phyloP scores from a whole-genome alignment of 2,888 invertebrate species.

The Hirtodrosophila cameraria region DNA sequence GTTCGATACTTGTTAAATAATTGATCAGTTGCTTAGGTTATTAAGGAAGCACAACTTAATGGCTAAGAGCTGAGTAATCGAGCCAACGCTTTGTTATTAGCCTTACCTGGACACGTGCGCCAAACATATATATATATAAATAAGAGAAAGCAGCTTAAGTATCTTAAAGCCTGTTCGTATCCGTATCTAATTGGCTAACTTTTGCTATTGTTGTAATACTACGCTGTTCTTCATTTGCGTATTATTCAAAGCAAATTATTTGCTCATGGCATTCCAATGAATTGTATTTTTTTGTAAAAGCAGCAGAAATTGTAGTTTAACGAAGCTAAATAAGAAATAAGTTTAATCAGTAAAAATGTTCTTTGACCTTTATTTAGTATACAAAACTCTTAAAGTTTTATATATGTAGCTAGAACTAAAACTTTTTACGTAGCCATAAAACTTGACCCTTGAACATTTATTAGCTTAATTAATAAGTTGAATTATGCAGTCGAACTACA shows the following conservation, averaged over 20 bases:
- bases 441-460: conserved; percentile 40
- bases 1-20: conserved; percentile 72
- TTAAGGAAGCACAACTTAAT: too few species aligned
- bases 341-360: neutral
- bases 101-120: conserved; percentile 23
- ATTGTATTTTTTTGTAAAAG: too few species aligned
- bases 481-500: conserved; percentile 44
- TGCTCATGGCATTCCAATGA: conserved; percentile 16
- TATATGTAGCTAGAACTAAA: neutral
- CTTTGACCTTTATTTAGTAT: conserved; percentile 12
- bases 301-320: too few species aligned
- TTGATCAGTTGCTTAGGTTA: conserved; percentile 65
- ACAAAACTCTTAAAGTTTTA: neutral
- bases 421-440: neutral
- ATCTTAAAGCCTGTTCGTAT: conserved; percentile 28
- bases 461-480: conserved; percentile 55
- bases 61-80: conserved; percentile 32
- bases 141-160: conserved; percentile 20
- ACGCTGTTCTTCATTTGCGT: conserved; percentile 33
- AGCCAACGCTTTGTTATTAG: conserved; percentile 10
- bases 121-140: neutral
- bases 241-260: conserved; percentile 26
- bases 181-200: conserved; percentile 35
- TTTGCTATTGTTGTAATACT: conserved; percentile 37
- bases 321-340: neutral